Base-by-base conservation (phyloP, 2,888 invertebrate species). In the Hypercompe scribonia region DNA sequence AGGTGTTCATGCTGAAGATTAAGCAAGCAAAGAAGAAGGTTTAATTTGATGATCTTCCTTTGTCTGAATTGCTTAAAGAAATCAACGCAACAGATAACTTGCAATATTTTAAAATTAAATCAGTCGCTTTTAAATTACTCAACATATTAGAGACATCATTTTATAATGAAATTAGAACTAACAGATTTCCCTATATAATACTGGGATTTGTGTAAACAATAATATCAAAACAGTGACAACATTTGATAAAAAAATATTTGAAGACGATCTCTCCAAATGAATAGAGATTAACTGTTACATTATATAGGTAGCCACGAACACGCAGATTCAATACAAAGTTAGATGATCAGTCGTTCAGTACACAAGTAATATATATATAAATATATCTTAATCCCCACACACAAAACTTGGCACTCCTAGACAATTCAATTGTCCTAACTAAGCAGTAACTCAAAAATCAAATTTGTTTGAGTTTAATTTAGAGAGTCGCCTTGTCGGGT, bases 401-500 rank as follows among this genome's bases (percentile, higher is more conserved):
- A 71, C 71, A 71, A 58, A 71, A 54, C 8, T 54, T 54, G 50
- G 24, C 28, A 54, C 34, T 65, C 33, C 64, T 34, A 64, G 46
- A 70, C 46, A 74, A 77, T 73, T 46, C 71, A 66, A 71, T 76
- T 69, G 72, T 71, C 28, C 31, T 64, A 73, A 73, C 46, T 70
- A 73, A 73, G 58, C 61, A 68, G 76, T 76, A 81, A 84, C 75
- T 81, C 75, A 76, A 84, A 86, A 84, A 84, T 84, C 33, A 78
- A 85, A 76, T 86, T 86, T 78, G 79, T 36, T 77, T 65, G 68
- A 78, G 80, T 86, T 85, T 84, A 84, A 86, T 86, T 81, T 77
- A 70, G 78, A 74, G 78, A 71, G 75, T 75, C 64, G 67, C 70
- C 21, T 66, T 72, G 75, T 64, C 72, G 70, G 72, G 75, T 75